Evolutionary conservation across 2,888 invertebrate genomes (phyloP), one percentile per base, ranked within the genome.

Genomic region (Dryomyza anilis): DNA sequence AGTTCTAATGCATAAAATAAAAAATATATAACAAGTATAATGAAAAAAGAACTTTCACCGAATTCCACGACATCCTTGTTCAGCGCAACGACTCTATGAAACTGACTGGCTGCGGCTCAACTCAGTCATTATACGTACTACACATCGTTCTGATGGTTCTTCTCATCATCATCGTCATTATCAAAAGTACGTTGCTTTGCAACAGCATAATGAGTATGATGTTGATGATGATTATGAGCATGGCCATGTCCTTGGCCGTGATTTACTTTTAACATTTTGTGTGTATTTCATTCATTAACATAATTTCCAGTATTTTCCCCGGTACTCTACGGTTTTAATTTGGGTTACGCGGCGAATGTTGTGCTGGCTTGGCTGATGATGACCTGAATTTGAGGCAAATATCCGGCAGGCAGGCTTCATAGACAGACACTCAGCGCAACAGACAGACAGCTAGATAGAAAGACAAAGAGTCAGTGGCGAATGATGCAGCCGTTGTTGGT

Each of bases 161-260:
- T 48, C 16, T 61, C 43, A 60, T 50, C 62, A 55, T 23, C 59
- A 46, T 30, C 46, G 46, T 19, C 61, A 55, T 53, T 29, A 25
- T 21, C 25, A 46, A 21, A 55, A 33, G 3, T 48, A 23, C 30
- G 46, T 36, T 45, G 27, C 23, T 23, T 33, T 50, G 19, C 56
- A 30, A 33, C 27, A 36, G 16, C 55, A 55, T 48, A 59, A 48
- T 62, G 46, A 64, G 55, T 39, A 50, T 57, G 52, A 59, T 30
- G 33, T 48, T 56, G 19, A 60, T 39, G 50, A 56, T 36, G 21
- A 8, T 55, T 23, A 39, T 23, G 48, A 45, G 45, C 39, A 39
- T 16, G 48, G 16, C 48, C 45, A 61, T 56, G 77, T 77, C 77
- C 77, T 78, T 77, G 77, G 77, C 78, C 77, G 76, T 77, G 78